Base-by-base conservation (phyloP, 2,113 vertebrate genomes). In the Brachypteracias leptosomus region DNA sequence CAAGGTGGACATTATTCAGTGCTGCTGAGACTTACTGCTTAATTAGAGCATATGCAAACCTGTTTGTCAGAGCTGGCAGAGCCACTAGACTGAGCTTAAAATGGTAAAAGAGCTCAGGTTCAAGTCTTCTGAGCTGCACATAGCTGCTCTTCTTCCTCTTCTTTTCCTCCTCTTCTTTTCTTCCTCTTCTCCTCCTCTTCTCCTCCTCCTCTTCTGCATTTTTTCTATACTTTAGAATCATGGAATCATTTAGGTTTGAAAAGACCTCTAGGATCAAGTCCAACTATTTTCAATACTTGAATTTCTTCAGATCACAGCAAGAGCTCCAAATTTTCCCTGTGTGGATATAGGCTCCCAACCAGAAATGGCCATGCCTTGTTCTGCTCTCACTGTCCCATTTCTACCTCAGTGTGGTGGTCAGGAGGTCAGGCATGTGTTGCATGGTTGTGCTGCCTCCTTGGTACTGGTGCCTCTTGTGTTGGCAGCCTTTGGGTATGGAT, bases 341-440 rank as follows among this genome's bases (percentile, higher is more conserved):
- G 9, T n/a, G 77, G 21, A 0, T 6, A 0, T 4, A 10, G 24
- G 7, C 24, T 71, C 4, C 0, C 26, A 2, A n/a, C 2, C 26
- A 46, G 40, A 10, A 9, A 2, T 3, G 29, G 10, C 58, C 14
- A 0, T 5, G 31, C 42, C 3, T 0, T 6, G 54, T 29, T 16
- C 20, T 33, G 33, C 8, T 0, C 21, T 26, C 24, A 0, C 17
- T 2, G 20, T 11, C 78, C 44, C 8, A 0, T 16, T 33, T 6
- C 49, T 20, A 1, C 18, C 25, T 7, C 4, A 29, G 1, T 6
- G 22, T 1, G 52, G 51, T 11, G 16, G 2, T 46, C 14, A 3
- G n/a, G 44, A 10, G 38, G 17, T 9, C 15, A 3, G 51, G 14
- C 42, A 11, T 42, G 42, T 42, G 42, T 42, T 42, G 20, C 16